These are phyloP conservation scores for Poecilia picta DNA, from an alignment of 2,797 vertebrate species.

Conservation along the genomic window DNA sequence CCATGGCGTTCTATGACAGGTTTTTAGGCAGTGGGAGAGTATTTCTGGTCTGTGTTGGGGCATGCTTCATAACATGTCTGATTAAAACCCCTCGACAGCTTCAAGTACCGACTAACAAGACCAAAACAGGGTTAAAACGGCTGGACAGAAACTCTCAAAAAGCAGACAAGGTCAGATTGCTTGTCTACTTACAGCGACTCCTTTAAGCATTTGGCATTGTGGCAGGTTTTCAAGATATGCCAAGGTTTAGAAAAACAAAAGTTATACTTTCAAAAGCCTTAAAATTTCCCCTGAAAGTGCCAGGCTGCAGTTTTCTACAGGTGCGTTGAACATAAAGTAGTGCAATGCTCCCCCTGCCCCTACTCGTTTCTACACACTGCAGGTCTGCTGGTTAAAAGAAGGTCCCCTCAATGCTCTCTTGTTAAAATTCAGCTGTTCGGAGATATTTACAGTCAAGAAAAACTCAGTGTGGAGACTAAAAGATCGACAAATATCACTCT, in stretches of 20 bases:
- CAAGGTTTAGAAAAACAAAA: background rate
- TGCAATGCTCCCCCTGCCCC: background rate
- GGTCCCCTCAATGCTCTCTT: background rate
- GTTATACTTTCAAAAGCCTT: background rate
- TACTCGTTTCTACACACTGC: background rate
- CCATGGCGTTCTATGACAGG: slow-evolving; percentile 57
- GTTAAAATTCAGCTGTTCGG: background rate
- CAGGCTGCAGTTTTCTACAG: background rate
- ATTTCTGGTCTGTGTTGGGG: slow-evolving; percentile 53
- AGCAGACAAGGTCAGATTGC: background rate
- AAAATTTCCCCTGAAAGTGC: background rate
- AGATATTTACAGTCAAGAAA: background rate
- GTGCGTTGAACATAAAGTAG: background rate
- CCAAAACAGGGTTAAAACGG: slow-evolving; percentile 15
- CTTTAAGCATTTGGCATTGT: background rate
- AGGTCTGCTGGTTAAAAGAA: background rate
- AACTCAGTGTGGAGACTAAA: background rate
- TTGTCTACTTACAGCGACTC: background rate
- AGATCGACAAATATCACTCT: background rate
- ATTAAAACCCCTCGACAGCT: slow-evolving; percentile 30
- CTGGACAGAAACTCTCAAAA: slow-evolving; percentile 13
- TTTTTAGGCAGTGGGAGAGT: slow-evolving; percentile 45
- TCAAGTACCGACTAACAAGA: slow-evolving; percentile 44
- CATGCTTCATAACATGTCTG: slow-evolving; percentile 48
- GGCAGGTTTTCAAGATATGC: background rate